A percentile compares a stretch with the other conserved stretches of the same genome.
Evolutionary conservation across 2,888 invertebrate genomes (phyloP).

Genomic region (Phyto melanocephala): DNA sequence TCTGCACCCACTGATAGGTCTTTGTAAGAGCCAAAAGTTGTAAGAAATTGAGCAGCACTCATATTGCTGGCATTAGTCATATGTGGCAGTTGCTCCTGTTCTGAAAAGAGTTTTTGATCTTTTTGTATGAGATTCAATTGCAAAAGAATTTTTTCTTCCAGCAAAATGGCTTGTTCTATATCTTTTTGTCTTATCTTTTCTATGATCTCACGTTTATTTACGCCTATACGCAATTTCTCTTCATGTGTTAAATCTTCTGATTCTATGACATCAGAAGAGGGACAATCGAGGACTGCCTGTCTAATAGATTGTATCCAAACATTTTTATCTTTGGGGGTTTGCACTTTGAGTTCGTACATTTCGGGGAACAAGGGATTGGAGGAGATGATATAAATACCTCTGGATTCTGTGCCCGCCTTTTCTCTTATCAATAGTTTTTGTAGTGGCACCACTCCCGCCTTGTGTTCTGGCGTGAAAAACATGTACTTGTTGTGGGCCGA

Average conservation of each 20-base stretch:
- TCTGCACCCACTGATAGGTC: slow-evolving; percentile 86
- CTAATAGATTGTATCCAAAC: slow-evolving; percentile 93
- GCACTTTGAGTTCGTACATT: slow-evolving; percentile 96
- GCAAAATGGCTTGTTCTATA: slow-evolving; percentile 88
- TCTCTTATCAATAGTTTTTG: slow-evolving; percentile 95
- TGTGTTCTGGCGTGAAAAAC: slow-evolving; percentile 96
- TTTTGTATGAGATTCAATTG: slow-evolving; percentile 86
- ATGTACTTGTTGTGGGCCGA: slow-evolving; percentile 93
- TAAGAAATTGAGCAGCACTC: slow-evolving; percentile 77
- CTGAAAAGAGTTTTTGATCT: slow-evolving; percentile 82
- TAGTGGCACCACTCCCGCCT: slow-evolving; percentile 95
- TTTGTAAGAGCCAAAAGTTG: slow-evolving; percentile 81
- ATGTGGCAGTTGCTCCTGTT: slow-evolving; percentile 70
- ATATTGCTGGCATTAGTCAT: slow-evolving; percentile 33
- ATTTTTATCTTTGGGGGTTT: slow-evolving; percentile 93
- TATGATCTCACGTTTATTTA: slow-evolving; percentile 80
- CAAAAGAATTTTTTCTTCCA: slow-evolving; percentile 93
- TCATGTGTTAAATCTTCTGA: slow-evolving; percentile 86
- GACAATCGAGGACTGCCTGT: slow-evolving; percentile 90
- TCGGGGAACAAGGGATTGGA: slow-evolving; percentile 95
- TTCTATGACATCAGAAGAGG: slow-evolving; percentile 87
- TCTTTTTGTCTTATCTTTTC: slow-evolving; percentile 93
- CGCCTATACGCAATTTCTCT: slow-evolving; percentile 83
- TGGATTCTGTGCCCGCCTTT: slow-evolving; percentile 93
- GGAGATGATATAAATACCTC: slow-evolving; percentile 94